Evolutionary conservation across 2,797 vertebrate genomes (phyloP).

Genomic region (Crocidura indochinensis): DNA sequence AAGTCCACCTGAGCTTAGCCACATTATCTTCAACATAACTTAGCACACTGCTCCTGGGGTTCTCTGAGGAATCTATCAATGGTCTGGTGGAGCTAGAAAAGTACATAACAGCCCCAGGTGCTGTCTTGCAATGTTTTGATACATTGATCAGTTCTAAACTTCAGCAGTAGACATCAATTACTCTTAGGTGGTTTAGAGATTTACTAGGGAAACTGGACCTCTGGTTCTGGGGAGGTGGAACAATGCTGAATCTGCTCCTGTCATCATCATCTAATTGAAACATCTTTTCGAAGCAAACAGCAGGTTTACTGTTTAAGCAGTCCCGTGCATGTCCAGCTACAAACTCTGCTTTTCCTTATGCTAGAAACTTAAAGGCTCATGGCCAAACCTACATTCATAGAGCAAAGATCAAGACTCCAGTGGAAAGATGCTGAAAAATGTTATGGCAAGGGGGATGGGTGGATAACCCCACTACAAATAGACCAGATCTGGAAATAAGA

Average conservation of each 20-base stretch:
- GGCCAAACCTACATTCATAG: neutral
- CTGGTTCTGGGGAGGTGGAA: neutral
- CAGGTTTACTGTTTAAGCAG: neutral
- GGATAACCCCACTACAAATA: neutral
- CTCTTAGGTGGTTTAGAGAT: neutral
- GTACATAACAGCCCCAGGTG: neutral
- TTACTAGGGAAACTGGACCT: neutral
- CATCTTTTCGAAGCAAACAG: neutral
- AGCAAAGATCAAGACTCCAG: constrained; percentile 7
- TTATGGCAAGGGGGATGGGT: neutral
- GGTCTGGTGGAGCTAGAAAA: neutral
- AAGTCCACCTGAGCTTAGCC: neutral
- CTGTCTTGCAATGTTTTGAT: neutral
- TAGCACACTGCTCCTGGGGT: neutral
- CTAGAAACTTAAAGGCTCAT: neutral
- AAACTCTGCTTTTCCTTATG: neutral
- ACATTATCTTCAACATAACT: neutral
- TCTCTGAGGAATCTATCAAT: neutral
- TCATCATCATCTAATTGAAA: neutral
- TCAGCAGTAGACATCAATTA: neutral
- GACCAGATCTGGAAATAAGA: neutral
- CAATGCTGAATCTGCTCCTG: neutral
- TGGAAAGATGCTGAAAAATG: neutral
- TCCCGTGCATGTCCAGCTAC: neutral
- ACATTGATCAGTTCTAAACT: neutral